These are phyloP conservation scores for Cephalopachus bancanus DNA, from an alignment of 2,797 vertebrate genomes.

Conservation along the genomic window DNA sequence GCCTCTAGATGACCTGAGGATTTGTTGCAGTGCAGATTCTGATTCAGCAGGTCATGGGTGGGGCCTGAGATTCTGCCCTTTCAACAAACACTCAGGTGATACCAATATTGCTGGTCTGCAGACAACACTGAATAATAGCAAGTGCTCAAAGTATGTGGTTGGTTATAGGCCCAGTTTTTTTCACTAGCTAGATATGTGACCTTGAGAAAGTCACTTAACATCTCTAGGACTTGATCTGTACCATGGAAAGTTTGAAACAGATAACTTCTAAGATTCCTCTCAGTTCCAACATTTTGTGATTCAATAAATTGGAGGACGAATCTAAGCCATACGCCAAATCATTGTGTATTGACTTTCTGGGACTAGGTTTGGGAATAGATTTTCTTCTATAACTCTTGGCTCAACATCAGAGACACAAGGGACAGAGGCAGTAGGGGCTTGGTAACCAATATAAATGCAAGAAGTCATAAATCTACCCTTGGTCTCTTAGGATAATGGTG, in stretches of 20 bases:
- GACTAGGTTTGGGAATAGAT: background rate
- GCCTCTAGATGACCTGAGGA: background rate
- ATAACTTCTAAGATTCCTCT: background rate
- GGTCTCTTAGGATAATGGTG: background rate
- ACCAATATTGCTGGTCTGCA: background rate
- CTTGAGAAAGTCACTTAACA: background rate
- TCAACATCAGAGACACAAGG: background rate
- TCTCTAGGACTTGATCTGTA: background rate
- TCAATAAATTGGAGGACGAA: background rate
- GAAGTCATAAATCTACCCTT: background rate
- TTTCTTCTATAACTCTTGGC: background rate
- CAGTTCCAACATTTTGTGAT: constrained; percentile 2
- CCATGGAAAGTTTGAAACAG: background rate
- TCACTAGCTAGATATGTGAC: background rate
- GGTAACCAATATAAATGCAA: background rate
- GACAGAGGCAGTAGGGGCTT: background rate
- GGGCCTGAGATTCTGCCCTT: background rate
- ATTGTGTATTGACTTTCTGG: background rate
- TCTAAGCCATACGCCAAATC: background rate
- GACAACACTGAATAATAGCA: background rate
- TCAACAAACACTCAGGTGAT: background rate
- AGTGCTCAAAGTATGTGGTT: background rate
- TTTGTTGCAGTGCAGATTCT: background rate
- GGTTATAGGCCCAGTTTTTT: background rate
- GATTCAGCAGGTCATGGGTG: background rate